These are phyloP conservation scores for Macropus fuliginosus DNA, from an alignment of 2,797 vertebrate species.

Conservation along the genomic window DNA sequence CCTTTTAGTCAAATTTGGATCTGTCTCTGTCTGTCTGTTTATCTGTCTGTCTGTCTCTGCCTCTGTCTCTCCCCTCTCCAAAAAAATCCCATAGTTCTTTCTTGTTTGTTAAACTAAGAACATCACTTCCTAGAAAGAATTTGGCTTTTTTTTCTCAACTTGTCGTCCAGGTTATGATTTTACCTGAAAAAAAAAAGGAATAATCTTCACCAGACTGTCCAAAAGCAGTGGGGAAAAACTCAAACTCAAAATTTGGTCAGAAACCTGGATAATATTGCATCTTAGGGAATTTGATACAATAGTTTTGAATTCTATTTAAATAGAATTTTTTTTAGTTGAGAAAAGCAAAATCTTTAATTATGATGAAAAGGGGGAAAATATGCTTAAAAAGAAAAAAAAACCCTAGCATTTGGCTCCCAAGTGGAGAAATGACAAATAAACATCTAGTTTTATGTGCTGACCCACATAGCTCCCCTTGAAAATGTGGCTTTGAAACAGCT, in stretches of 20 bases:
- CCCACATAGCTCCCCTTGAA: constrained; percentile 72
- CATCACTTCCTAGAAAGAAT: constrained; percentile 36
- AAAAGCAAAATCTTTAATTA: constrained; percentile 48
- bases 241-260: background rate
- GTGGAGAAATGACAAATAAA: constrained; percentile 43
- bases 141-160: background rate
- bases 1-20: background rate
- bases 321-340: constrained; percentile 43
- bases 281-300: constrained; percentile 23
- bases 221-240: background rate
- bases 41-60: background rate
- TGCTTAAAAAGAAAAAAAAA: constrained; percentile 54
- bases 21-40: background rate
- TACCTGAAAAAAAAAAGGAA: background rate
- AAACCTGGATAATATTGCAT: background rate
- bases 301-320: constrained; percentile 26
- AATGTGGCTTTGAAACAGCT: constrained; percentile 73
- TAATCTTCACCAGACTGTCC: constrained; percentile 5
- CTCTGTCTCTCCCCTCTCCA: background rate
- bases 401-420: constrained; percentile 36
- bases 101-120: background rate
- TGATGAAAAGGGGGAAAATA: constrained; percentile 51
- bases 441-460: constrained; percentile 69
- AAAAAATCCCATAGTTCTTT: constrained; percentile 13
- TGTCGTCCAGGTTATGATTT: background rate